Base-by-base conservation (phyloP, 2,888 invertebrate species). In the Eristalis intricaria region DNA sequence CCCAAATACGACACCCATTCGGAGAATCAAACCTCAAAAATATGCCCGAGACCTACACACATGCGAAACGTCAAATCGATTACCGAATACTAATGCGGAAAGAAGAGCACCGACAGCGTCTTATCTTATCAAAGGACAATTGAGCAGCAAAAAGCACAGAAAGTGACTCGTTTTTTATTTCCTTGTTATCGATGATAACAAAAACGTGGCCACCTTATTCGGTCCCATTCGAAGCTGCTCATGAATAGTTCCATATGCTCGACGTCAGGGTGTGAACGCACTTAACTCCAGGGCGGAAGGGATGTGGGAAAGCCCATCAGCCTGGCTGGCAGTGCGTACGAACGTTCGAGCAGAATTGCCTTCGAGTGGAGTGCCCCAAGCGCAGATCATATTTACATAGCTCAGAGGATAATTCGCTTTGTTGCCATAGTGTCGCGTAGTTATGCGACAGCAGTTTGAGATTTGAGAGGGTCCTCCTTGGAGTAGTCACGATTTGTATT, bases 51-150 rank as follows among this genome's bases (percentile, higher is more conserved):
- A n/a, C n/a, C 43, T 4, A 43, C 50, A 50, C 50, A 50, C 19
- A 8, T 19, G 8, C 19, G 19, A 19, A 32, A 63, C 32, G 29
- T n/a, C 32, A 63, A 63, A 63, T 63, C 63, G 63, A 63, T 63
- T 63, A 50, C 50, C 50, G 50, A 50, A 50, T 50, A 50, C 50
- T 19, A 50, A 50, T 50, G 19, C 50, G 19, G 50, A n/a, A 19
- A 50, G 50, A 50, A 19, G 19, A 50, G 50, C 5, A 5, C 50
- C 50, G 50, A 15, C 29, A 29, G n/a, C 63, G 32, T n/a, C 32
- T 32, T 29, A 63, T 63, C 63, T 63, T 32, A 63, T 63, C 63
- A 29, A 29, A 32, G 63, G 63, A 63, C 61, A 50, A 50, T 50
- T 63, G 15, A 63, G 32, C 26, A 19, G 2, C 10, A 10, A 63